Evolutionary conservation across 1,140 invertebrate species (phyloP).

Genomic region (Drosophila gunungcola): DNA sequence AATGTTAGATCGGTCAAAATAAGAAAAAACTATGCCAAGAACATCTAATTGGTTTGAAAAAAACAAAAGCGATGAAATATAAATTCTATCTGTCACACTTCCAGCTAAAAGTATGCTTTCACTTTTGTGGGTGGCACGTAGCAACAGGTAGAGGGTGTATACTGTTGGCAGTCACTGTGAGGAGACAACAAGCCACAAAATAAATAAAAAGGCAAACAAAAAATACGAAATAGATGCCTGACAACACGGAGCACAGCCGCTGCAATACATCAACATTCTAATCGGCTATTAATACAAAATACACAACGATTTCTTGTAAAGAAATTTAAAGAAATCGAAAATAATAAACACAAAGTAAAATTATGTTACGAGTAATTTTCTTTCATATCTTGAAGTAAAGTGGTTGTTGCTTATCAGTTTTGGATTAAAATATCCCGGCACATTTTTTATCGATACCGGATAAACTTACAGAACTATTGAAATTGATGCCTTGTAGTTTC

Average conservation of each 20-base stretch:
- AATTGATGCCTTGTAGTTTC: background rate
- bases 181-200: slow-evolving; percentile 57
- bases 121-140: slow-evolving; percentile 16
- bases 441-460: background rate
- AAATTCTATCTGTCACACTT: slow-evolving; percentile 40
- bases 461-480: background rate
- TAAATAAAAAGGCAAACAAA: slow-evolving; percentile 38
- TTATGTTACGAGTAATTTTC: background rate
- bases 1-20: slow-evolving; percentile 60
- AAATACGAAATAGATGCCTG: slow-evolving; percentile 47
- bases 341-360: background rate
- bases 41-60: slow-evolving; percentile 70
- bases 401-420: slow-evolving; percentile 7
- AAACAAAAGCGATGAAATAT: slow-evolving; percentile 39
- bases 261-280: slow-evolving; percentile 69
- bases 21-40: slow-evolving; percentile 77
- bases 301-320: background rate
- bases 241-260: slow-evolving; percentile 33
- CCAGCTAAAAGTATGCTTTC: slow-evolving; percentile 19
- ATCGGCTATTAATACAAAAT: slow-evolving; percentile 52
- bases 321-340: background rate
- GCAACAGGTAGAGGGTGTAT: slow-evolving; percentile 47
- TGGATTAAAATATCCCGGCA: background rate
- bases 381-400: background rate
- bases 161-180: slow-evolving; percentile 41